A percentile compares a stretch with the other conserved stretches of the same genome.
phyloP scores from a whole-genome alignment of 2,797 vertebrate species.

The Iguana delicatissima region DNA sequence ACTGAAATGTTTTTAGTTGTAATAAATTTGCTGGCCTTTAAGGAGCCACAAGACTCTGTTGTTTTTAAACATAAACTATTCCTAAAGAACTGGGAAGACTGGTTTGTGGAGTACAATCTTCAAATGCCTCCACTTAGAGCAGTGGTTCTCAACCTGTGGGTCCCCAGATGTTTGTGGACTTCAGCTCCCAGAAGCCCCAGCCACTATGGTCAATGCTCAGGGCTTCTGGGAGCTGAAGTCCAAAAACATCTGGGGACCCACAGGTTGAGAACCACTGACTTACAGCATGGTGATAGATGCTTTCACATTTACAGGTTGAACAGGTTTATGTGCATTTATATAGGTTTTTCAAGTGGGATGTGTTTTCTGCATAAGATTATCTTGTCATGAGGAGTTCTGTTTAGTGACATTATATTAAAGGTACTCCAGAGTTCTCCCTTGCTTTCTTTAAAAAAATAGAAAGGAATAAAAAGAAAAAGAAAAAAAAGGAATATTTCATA shows the following conservation, averaged over 20 bases:
- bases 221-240: too few relatives aligned
- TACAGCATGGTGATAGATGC: too few relatives aligned
- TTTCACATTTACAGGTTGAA: too few relatives aligned
- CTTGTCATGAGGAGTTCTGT: neutral
- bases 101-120: neutral
- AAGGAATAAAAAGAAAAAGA: neutral
- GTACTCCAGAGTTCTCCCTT: neutral
- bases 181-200: too few relatives aligned
- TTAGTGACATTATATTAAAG: neutral
- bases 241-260: too few relatives aligned
- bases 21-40: neutral
- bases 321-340: neutral
- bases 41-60: too few relatives aligned
- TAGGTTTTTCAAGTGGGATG: neutral
- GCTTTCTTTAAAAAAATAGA: neutral
- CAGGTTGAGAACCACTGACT: too few relatives aligned
- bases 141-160: too few relatives aligned
- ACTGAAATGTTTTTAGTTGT: neutral
- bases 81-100: neutral
- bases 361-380: neutral
- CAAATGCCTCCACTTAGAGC: too few relatives aligned
- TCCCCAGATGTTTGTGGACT: too few relatives aligned
- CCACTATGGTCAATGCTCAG: too few relatives aligned
- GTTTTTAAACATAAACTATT: neutral
- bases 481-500: neutral